Evolutionary conservation across 2,888 invertebrate genomes (phyloP).

Genomic region (Eupithecia tripunctaria): DNA sequence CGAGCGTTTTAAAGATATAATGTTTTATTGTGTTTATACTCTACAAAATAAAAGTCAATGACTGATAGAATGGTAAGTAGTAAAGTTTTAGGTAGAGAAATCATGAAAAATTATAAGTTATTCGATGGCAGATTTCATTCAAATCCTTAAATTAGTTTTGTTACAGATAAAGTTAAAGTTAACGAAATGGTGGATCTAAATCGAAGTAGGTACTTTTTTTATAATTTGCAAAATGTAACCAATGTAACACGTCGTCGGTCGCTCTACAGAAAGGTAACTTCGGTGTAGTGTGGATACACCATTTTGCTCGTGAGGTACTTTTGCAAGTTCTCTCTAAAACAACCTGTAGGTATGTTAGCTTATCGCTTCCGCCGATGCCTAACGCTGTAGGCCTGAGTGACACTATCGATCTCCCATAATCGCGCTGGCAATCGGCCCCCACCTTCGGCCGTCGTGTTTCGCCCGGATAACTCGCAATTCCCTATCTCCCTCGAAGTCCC

Average conservation of each 20-base stretch:
- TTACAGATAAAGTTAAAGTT: too few species aligned
- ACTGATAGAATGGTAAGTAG: background rate
- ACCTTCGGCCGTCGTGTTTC: constrained; percentile 70
- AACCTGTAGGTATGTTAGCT: background rate
- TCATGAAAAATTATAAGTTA: background rate
- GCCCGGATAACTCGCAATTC: constrained; percentile 83
- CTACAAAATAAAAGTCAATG: background rate
- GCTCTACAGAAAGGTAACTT: background rate
- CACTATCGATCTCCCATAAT: constrained; percentile 82
- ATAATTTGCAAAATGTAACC: background rate
- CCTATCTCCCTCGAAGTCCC: constrained; percentile 82
- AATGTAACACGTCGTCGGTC: background rate
- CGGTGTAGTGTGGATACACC: background rate
- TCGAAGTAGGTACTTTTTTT: too few species aligned
- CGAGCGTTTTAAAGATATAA: background rate
- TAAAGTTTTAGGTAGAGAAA: background rate
- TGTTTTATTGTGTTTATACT: background rate
- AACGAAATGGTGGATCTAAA: background rate
- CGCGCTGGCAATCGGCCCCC: constrained; percentile 72
- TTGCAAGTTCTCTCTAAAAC: background rate
- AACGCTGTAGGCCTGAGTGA: constrained; percentile 65
- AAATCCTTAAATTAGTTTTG: background rate
- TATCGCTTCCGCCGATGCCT: constrained; percentile 41
- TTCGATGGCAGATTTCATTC: background rate
- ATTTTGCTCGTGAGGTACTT: background rate